Evolutionary conservation across 2,888 invertebrate species (phyloP), one percentile per base, ranked within the genome.

Genomic region (Gastracanthus pulcherrimus): DNA sequence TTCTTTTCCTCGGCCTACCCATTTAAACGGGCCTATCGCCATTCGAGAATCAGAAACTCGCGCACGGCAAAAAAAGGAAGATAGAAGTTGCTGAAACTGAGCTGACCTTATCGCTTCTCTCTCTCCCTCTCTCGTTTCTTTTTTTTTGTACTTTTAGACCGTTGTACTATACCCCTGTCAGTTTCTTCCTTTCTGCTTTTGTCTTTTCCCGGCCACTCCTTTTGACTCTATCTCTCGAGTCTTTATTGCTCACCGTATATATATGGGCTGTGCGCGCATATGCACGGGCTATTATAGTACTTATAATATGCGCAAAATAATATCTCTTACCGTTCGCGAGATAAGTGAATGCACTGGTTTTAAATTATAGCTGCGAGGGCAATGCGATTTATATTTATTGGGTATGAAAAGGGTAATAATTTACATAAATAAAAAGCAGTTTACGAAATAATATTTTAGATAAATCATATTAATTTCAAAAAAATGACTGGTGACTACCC

Each of bases 1-100:
- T 66, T 69, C 38, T 29, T 48, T 62, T n/a, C 51, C 45, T 62
- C 55, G 13, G 16, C 64, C 58, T 31, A 23, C n/a, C 26, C 48
- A 38, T 34, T 19, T 78, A 55, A 2, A 11, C 45, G 41, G 58
- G 69, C 23, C 58, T 75, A 74, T 80, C 74, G 70, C 76, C 31
- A 55, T 75, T 75, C 64, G 51, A 80, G 70, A 76, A 80, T 80
- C 80, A 67, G 76, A 78, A 23, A 70, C 74, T 67, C 45, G 79
- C 29, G 55, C 36, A 41, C 16, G 58, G 36, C 13, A 64, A 48
- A 77, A 51, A 66, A 19, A 36, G 26, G n/a, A 29, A 51, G 55
- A 71, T 13, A 66, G 51, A 19, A 38, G 9, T 45, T 19, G 51
- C 38, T 76, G 75, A 51, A 76, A 66, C 75, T 29, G 71, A 78